Percentiles rank a stretch among this genome's conserved stretches.
Conservation (phyloP, 2,888 invertebrate species). For the Teleiodes luculella region DNA sequence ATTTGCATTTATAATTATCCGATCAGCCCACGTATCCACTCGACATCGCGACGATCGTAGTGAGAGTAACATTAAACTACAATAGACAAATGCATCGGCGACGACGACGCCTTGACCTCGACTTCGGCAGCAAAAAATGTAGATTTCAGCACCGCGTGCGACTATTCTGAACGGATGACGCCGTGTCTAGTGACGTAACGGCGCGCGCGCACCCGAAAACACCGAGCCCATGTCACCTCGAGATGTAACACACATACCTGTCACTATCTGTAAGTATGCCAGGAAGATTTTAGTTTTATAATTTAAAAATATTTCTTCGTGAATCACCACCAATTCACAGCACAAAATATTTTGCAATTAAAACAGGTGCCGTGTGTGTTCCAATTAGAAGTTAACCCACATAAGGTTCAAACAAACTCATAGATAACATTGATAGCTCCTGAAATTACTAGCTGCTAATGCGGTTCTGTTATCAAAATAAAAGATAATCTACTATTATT, state of each 20-base stretch:
- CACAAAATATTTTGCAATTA: conserved; percentile 32
- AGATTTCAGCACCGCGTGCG: conserved; percentile 41
- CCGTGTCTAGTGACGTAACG: conserved; percentile 51
- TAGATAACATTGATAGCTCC: conserved; percentile 55
- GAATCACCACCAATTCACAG: background rate
- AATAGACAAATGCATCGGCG: conserved; percentile 21
- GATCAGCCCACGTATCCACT: conserved; percentile 2
- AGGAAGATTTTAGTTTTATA: conserved; percentile 25
- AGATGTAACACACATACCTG: conserved; percentile 34
- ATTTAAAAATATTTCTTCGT: conserved; percentile 21
- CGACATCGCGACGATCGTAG: background rate
- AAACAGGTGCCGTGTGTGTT: conserved; percentile 51
- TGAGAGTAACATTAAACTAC: conserved; percentile 20
- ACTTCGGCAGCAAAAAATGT: conserved; percentile 42
- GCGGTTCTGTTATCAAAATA: conserved; percentile 43
- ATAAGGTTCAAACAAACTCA: conserved; percentile 49
- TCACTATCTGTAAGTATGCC: conserved; percentile 32
- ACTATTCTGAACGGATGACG: conserved; percentile 56
- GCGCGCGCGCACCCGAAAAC: conserved; percentile 22
- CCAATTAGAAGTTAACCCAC: conserved; percentile 65
- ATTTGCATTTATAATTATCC: conserved; percentile 6
- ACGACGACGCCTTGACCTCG: conserved; percentile 70
- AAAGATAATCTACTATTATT: conserved; percentile 20
- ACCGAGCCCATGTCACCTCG: conserved; percentile 31
- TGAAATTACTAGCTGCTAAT: conserved; percentile 50